Evolutionary conservation across 2,888 invertebrate genomes (phyloP), one percentile per base, ranked within the genome.

Genomic region (Eupithecia abbreviata): DNA sequence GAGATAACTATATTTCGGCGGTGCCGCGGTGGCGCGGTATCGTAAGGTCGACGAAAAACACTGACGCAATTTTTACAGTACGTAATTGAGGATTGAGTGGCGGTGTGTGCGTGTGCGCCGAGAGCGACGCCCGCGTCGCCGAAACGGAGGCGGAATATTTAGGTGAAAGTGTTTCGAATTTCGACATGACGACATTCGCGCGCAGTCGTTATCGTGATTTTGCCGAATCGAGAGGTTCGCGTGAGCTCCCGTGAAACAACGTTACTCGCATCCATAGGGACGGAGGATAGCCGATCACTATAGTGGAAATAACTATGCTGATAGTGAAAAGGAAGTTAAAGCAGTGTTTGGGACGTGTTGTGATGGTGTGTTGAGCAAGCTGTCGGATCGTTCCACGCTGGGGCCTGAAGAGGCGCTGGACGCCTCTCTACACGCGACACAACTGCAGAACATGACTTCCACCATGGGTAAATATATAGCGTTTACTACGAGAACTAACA

Each of bases 121-220:
- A 94, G 94, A 94, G 93, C 94, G 94, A 93, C 94, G 94, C 93
- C 94, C 94, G 94, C 93, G 94, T 93, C 92, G 93, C 93, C 93
- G 93, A 94, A 94, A 92, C 94, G 89, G 93, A 93, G 94, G 90
- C 94, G 93, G 94, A 94, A 95, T 95, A 95, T 95, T 95, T 95
- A 95, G 95, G 95, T 94, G 95, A 95, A 95, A 95, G 95, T 95
- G 94, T 95, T 95, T 95, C 95, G 93, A 95, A 95, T 95, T 95
- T 95, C 94, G 94, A 91, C 93, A 94, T 94, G 94, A 94, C 94
- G 94, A 95, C 94, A 95, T 94, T 94, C 89, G 94, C 93, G 94
- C 93, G 93, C 95, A 95, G 95, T 95, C 93, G 93, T 95, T 95
- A 95, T 95, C 94, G 95, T 93, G 94, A 93, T 93, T 95, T 93